phyloP scores from a whole-genome alignment of 2,113 vertebrate genomes.

The Oncorhynchus keta region DNA sequence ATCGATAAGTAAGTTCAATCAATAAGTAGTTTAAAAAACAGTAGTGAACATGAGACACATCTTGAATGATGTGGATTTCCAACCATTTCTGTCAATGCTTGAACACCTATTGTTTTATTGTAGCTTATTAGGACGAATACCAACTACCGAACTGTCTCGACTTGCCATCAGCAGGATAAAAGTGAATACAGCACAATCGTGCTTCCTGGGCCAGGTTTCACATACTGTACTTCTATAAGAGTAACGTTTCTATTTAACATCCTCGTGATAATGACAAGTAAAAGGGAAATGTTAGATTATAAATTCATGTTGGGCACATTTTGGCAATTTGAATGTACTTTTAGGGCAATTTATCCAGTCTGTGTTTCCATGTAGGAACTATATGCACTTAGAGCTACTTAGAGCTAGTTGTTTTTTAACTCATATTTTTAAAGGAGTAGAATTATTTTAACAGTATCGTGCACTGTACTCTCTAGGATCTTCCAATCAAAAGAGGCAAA shows the following conservation, averaged over 20 bases:
- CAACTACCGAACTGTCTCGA: neutral
- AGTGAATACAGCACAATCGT: neutral
- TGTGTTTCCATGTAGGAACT: constrained; percentile 28
- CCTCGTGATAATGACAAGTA: constrained; percentile 30
- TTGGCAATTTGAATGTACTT: constrained; percentile 71
- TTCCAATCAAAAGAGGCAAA: constrained; percentile 18
- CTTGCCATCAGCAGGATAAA: neutral
- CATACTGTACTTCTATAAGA: constrained; percentile 33
- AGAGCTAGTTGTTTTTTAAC: neutral
- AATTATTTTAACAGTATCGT: constrained; percentile 2
- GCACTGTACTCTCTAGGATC: constrained; percentile 45
- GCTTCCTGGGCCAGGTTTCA: constrained; percentile 28
- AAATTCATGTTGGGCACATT: constrained; percentile 52
- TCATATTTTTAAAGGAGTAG: neutral
- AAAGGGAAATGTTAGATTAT: constrained; percentile 24
- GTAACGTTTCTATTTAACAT: constrained; percentile 31
- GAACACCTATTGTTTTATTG: neutral
- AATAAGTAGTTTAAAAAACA: neutral
- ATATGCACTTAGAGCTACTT: constrained; percentile 24
- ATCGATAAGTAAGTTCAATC: neutral
- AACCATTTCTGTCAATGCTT: neutral
- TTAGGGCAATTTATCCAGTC: constrained; percentile 43
- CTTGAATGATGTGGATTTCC: neutral
- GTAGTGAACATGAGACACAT: neutral
- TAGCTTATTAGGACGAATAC: neutral